phyloP scores from a whole-genome alignment of 2,888 invertebrate species.

The Agrochola circellaris region DNA sequence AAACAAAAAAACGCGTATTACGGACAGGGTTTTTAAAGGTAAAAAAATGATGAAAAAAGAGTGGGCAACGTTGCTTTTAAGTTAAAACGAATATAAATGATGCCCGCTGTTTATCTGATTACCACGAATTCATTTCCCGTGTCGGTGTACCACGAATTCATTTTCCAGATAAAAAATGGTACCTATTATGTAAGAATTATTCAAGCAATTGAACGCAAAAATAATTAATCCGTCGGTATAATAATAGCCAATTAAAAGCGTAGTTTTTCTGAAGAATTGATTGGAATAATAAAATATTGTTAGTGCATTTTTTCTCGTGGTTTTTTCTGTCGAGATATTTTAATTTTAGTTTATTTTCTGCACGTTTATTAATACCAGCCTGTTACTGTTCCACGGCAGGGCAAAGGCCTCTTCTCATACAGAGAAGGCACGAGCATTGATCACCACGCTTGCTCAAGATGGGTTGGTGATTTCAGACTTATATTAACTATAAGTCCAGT shows the following conservation, averaged over 20 bases:
- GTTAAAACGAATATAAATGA: constrained; percentile 33
- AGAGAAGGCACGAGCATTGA: too few species aligned
- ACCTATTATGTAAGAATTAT: not conserved
- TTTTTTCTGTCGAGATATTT: not conserved
- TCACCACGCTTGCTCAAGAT: too few species aligned
- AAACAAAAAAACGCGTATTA: too few species aligned
- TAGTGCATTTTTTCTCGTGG: not conserved
- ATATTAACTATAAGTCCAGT: too few species aligned
- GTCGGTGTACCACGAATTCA: constrained; percentile 6
- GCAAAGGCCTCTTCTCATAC: too few species aligned
- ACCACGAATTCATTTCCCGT: constrained; percentile 37
- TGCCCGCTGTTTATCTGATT: constrained; percentile 31
- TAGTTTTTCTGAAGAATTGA: not conserved
- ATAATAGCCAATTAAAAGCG: not conserved
- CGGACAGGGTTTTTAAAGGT: not conserved
- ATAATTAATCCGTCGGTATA: not conserved
- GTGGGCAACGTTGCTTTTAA: not conserved
- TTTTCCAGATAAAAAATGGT: constrained; percentile 24
- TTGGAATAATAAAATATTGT: not conserved
- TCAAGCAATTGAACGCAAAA: not conserved
- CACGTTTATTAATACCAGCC: too few species aligned
- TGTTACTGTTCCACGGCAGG: too few species aligned
- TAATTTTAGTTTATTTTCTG: too few species aligned
- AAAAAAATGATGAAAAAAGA: not conserved
- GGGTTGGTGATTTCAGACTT: too few species aligned